phyloP scores from a whole-genome alignment of 2,888 invertebrate genomes.

The Ptychoptera albimana region DNA sequence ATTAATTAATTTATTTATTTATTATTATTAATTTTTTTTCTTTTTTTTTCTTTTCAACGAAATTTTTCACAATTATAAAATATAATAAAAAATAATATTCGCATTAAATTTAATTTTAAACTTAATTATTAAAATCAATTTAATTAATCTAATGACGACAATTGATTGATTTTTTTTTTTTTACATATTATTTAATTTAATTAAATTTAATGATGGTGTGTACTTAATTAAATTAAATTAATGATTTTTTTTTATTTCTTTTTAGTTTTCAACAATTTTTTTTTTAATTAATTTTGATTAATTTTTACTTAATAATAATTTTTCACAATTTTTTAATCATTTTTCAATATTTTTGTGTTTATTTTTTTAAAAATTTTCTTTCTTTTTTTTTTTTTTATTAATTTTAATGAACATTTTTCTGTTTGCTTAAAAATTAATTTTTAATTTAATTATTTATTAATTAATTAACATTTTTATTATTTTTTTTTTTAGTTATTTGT shows the following conservation, averaged over 20 bases:
- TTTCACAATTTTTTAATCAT: background rate
- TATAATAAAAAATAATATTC: no score
- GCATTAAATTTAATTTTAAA: no score
- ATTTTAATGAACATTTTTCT: no score
- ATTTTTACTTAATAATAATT: background rate
- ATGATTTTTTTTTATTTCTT: background rate
- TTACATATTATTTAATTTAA: background rate
- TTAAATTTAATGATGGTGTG: background rate
- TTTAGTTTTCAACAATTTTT: background rate
- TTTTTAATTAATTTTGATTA: background rate
- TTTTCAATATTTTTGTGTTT: background rate
- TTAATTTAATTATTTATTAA: no score
- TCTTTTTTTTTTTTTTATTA: background rate
- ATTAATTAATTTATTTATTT: no score
- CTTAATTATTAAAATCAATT: no score
- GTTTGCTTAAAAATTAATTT: no score
- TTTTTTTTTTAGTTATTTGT: no score
- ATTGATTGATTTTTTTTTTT: background rate
- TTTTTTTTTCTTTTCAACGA: no score
- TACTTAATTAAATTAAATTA: background rate
- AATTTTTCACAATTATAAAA: no score
- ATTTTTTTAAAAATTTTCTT: background rate
- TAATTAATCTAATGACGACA: background rate
- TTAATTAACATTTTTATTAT: no score
- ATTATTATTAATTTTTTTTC: no score